These are phyloP conservation scores for Isaurus tuberculatus DNA, from an alignment of 92 coral and sea anemone genomes.

Conservation along the genomic window DNA sequence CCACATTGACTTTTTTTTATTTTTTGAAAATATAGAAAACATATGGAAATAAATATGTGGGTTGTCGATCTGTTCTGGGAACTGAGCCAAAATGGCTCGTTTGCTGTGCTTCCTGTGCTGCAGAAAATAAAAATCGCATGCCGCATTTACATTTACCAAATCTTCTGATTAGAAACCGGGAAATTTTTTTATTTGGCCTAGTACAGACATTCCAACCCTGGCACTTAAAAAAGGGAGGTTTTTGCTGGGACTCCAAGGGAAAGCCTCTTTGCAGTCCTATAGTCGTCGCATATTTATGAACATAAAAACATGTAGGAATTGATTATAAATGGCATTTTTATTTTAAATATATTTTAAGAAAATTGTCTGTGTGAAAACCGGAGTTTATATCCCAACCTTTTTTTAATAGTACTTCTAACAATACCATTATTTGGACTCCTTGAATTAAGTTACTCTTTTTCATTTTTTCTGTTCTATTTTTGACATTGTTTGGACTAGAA, in stretches of 20 bases:
- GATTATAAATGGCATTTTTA: conserved; percentile 4
- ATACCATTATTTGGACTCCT: neutral
- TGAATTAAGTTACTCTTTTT: conserved; percentile 27
- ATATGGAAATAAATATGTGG: too few relatives aligned
- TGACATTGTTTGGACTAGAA: conserved; percentile 14
- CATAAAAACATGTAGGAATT: neutral
- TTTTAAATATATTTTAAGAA: neutral
- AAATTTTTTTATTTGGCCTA: conserved; percentile 1
- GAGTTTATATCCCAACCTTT: neutral
- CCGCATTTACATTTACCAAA: neutral
- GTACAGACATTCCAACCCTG: neutral
- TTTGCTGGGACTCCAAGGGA: too few relatives aligned
- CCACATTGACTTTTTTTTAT: neutral
- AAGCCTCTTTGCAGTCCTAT: too few relatives aligned
- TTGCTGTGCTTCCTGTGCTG: too few relatives aligned
- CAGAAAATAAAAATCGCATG: neutral
- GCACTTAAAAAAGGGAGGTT: too few relatives aligned
- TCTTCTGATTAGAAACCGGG: neutral
- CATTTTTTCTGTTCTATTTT: conserved; percentile 18
- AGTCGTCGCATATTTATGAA: too few relatives aligned
- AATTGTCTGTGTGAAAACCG: neutral
- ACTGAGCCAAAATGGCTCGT: too few relatives aligned
- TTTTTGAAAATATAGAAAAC: too few relatives aligned
- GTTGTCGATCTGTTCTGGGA: too few relatives aligned
- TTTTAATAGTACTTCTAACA: neutral